These are phyloP conservation scores for Danionella dracula DNA, from an alignment of 2,797 vertebrate species.

Conservation along the genomic window DNA sequence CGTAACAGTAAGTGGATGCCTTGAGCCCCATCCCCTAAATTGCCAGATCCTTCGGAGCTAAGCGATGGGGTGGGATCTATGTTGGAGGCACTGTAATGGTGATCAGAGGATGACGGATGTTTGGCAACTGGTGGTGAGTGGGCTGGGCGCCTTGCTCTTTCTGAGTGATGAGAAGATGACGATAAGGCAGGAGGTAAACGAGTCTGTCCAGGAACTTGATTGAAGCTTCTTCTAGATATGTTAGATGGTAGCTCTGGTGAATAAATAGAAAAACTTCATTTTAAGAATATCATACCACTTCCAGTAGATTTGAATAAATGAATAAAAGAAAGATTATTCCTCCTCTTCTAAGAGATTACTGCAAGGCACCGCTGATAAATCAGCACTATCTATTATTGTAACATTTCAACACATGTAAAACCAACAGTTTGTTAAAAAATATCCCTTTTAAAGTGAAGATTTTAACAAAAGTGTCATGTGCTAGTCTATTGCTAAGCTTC, in stretches of 20 bases:
- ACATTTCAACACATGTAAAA: no score
- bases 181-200: conserved; percentile 35
- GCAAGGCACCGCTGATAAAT: no score
- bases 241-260: conserved; percentile 28
- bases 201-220: conserved; percentile 23
- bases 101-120: conserved; percentile 38
- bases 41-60: conserved; percentile 29
- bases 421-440: no score
- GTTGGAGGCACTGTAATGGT: conserved; percentile 37
- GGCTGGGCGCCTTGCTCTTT: conserved; percentile 20
- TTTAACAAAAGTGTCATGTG: no score
- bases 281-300: no score
- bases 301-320: no score
- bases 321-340: no score
- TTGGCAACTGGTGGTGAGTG: conserved; percentile 15
- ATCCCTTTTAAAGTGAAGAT: no score
- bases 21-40: conserved; percentile 61
- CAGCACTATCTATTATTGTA: no score
- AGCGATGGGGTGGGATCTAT: conserved; percentile 42
- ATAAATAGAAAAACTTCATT: background rate
- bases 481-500: no score
- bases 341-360: no score
- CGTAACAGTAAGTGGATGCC: conserved; percentile 72
- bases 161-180: conserved; percentile 32
- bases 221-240: conserved; percentile 37